Percentiles rank a stretch among this genome's conserved stretches.
These are phyloP conservation scores for Mesocentrotus franciscanus DNA, from an alignment of 53 echinoderm and acorn worm species.

Conservation along the genomic window DNA sequence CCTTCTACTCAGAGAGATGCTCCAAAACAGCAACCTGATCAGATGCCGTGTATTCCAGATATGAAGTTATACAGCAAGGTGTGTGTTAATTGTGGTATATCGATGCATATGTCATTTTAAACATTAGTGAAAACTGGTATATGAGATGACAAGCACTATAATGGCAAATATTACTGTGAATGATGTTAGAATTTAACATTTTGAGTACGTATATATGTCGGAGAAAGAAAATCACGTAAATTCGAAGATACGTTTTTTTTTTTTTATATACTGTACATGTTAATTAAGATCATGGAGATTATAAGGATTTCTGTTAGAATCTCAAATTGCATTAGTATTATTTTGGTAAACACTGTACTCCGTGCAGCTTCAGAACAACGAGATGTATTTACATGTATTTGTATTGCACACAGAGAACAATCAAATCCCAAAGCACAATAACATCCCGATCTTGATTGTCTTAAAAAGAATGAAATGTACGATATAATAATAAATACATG, in stretches of 20 bases:
- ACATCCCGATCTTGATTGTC: neutral
- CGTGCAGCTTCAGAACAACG: neutral
- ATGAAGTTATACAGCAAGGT: constrained; percentile 7
- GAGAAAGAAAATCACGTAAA: neutral
- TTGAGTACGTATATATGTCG: too few species aligned
- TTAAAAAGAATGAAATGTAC: neutral
- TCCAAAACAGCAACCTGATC: neutral
- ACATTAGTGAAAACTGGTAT: too few species aligned
- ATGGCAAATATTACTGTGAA: too few species aligned
- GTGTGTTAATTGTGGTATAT: neutral
- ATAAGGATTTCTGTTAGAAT: neutral
- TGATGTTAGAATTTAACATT: too few species aligned
- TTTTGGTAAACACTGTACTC: neutral
- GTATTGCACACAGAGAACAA: neutral
- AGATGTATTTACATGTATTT: neutral
- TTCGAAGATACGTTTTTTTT: neutral
- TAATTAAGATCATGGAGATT: neutral
- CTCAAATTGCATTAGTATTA: neutral
- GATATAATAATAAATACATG: neutral
- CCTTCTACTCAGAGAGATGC: neutral
- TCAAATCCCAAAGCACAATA: neutral
- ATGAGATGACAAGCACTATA: too few species aligned
- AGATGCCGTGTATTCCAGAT: neutral
- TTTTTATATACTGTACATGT: neutral
- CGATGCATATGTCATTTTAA: too few species aligned